phyloP scores from a whole-genome alignment of 37 sponge, comb jelly and placozoan species.

The Chondrilla cf. caribensis region DNA sequence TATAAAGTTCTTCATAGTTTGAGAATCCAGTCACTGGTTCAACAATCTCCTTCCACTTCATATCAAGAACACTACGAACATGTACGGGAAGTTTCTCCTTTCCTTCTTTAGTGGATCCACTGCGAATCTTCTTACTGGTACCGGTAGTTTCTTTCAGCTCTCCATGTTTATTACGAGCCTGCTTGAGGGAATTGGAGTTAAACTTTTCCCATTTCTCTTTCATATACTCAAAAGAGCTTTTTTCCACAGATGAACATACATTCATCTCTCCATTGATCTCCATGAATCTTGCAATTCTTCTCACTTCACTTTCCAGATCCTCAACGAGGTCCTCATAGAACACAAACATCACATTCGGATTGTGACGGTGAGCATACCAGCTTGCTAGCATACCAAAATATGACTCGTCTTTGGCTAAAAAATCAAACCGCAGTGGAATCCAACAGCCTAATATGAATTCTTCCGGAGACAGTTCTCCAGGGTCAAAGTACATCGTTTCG shows the following conservation, averaged over 20 bases:
- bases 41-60: neutral
- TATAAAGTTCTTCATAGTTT: no score
- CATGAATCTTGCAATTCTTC: slow-evolving; percentile 37
- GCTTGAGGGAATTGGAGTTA: neutral
- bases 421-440: no score
- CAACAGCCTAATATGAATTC: no score
- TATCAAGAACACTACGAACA: neutral
- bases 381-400: slow-evolving; percentile 3
- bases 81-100: neutral
- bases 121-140: neutral
- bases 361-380: slow-evolving; percentile 38
- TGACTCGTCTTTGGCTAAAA: neutral
- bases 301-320: slow-evolving; percentile 18
- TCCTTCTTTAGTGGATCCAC: neutral
- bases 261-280: neutral
- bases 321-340: slow-evolving; percentile 39
- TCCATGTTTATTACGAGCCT: neutral
- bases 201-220: neutral
- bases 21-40: neutral
- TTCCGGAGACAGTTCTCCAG: no score
- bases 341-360: slow-evolving; percentile 34
- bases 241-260: neutral
- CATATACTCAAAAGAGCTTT: neutral
- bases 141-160: neutral
- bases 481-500: no score